Base-by-base conservation (phyloP, 2,113 vertebrate species). In the Mionectes macconnelli region DNA sequence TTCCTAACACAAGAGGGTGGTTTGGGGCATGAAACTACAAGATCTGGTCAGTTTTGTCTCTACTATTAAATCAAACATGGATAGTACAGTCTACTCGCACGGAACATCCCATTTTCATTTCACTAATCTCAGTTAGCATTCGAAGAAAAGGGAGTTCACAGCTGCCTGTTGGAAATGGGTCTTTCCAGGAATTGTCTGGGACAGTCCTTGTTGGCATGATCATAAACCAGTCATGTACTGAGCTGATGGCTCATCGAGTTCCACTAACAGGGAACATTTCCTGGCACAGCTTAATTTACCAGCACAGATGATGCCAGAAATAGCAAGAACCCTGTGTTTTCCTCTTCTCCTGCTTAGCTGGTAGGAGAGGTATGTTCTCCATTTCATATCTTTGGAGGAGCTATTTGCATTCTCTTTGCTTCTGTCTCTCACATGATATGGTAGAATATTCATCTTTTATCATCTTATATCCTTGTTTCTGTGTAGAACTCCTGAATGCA, bases 131-230 rank as follows among this genome's bases (percentile, higher is more conserved):
- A 1, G 81, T 40, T 17, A 72, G 18, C 63, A 57, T 94, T 90
- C 2, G 1, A 86, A 93, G 76, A 44, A 89, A 93, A 87, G 23
- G 20, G 60, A 95, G 30, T 70, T 84, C 27, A 30, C 70, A 81
- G 55, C 50, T 93, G 55, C 12, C 42, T 64, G 5, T 12, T 68
- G 57, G 33, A 63, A 90, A 73, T 44, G 47, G 11, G 17, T 66
- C 59, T 90, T 96, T 89, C 73, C 83, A 94, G 79, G 83, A 92
- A 84, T 28, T 92, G 42, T 70, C 42, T 90, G 68, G 92, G 76
- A 67, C 55, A 57, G 45, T 80, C n/a, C 63, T 90, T 87, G 53
- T 50, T 84, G 87, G 55, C 33, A 84, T 55, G 28, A 80, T 11
- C 35, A 62, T 55, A 88, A 86, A 89, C 45, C 57, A 77, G 59